These are phyloP conservation scores for Beris morrisii DNA, from an alignment of 2,888 invertebrate species.

Conservation along the genomic window DNA sequence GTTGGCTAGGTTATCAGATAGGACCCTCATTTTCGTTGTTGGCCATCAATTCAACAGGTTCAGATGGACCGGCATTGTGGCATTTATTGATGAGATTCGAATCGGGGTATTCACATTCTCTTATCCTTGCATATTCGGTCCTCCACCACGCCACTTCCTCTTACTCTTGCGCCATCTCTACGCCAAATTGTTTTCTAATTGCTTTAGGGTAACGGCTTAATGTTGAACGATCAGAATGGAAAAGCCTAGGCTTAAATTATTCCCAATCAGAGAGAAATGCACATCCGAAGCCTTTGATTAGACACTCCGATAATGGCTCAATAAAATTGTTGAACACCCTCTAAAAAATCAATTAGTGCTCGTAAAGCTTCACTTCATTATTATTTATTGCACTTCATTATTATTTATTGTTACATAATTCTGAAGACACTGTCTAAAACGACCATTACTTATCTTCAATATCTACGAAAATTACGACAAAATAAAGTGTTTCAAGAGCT, in stretches of 20 bases:
- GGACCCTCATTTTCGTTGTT: conserved; percentile 25
- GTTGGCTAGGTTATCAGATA: conserved; percentile 30
- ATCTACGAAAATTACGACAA: too few relatives aligned
- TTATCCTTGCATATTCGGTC: neutral
- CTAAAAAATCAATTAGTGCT: too few relatives aligned
- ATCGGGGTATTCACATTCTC: conserved; percentile 16
- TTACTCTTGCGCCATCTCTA: neutral
- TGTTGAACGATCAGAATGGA: conserved; percentile 22
- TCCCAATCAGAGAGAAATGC: too few relatives aligned
- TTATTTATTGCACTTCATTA: too few relatives aligned
- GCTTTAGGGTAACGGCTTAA: conserved; percentile 24
- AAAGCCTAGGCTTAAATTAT: neutral
- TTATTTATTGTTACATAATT: too few relatives aligned
- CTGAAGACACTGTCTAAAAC: too few relatives aligned
- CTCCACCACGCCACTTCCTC: neutral
- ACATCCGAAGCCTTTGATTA: too few relatives aligned
- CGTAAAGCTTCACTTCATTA: too few relatives aligned
- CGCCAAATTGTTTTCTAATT: conserved; percentile 29
- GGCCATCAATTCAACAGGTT: conserved; percentile 31
- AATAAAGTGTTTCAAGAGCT: too few relatives aligned
- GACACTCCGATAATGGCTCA: too few relatives aligned
- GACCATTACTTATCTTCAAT: too few relatives aligned
- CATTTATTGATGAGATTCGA: conserved; percentile 30
- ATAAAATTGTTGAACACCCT: too few relatives aligned
- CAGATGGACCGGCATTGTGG: conserved; percentile 23